A percentile compares a stretch with the other conserved stretches of the same genome.
phyloP scores from a whole-genome alignment of 1,140 invertebrate species.

The Neodiprion fabricii region DNA sequence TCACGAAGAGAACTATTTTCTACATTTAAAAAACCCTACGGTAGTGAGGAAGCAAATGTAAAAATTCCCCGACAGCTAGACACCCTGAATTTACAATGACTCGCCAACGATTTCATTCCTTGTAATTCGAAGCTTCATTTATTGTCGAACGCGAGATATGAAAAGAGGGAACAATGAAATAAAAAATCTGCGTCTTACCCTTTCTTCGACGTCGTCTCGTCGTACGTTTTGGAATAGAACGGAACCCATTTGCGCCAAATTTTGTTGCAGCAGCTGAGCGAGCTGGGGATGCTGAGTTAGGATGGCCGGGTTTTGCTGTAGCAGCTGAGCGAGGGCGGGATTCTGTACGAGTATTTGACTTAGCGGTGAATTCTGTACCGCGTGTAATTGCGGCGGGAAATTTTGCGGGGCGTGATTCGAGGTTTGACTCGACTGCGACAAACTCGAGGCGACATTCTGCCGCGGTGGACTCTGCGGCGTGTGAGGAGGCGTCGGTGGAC shows the following conservation, averaged over 20 bases:
- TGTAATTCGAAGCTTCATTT: too few relatives aligned
- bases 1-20: too few relatives aligned
- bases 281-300: conserved; percentile 54
- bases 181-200: neutral
- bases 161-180: neutral
- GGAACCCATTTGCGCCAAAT: conserved; percentile 56
- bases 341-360: conserved; percentile 56
- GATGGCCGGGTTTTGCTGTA: conserved; percentile 56
- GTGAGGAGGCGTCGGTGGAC: conserved; percentile 58
- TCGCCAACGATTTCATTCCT: too few relatives aligned
- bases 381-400: conserved; percentile 34
- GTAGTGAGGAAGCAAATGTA: too few relatives aligned
- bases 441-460: conserved; percentile 47
- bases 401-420: conserved; percentile 32
- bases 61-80: too few relatives aligned
- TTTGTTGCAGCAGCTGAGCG: conserved; percentile 56
- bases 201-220: conserved; percentile 51
- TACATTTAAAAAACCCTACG: too few relatives aligned
- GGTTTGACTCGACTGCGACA: conserved; percentile 48
- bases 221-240: conserved; percentile 46
- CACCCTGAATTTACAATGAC: too few relatives aligned
- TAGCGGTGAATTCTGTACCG: conserved; percentile 45
- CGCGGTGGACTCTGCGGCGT: conserved; percentile 58
- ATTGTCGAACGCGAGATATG: too few relatives aligned
- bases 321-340: conserved; percentile 53